These are phyloP conservation scores for Ptilorrhoa leucosticta DNA, from an alignment of 2,113 vertebrate species.

Conservation along the genomic window DNA sequence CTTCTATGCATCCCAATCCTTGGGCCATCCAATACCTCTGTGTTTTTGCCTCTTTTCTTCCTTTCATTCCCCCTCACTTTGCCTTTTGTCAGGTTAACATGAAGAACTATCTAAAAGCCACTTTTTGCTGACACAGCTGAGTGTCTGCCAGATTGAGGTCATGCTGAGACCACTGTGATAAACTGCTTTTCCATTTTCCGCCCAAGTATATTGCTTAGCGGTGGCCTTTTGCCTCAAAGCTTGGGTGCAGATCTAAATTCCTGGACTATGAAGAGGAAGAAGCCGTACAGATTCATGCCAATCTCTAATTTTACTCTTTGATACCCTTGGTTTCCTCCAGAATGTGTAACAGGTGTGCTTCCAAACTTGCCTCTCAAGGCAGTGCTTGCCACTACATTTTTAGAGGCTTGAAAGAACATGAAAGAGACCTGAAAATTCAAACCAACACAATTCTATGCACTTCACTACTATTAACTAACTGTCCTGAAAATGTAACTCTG, in stretches of 20 bases:
- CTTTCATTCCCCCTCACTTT: neutral
- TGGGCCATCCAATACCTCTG: neutral
- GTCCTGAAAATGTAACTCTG: neutral
- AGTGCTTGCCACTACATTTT: neutral
- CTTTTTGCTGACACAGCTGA: neutral
- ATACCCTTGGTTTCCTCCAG: neutral
- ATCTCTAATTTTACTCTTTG: neutral
- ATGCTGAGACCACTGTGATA: neutral
- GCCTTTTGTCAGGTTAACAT: neutral
- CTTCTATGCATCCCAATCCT: neutral
- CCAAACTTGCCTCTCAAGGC: neutral
- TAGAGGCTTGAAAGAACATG: neutral
- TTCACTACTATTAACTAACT: neutral
- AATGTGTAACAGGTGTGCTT: neutral
- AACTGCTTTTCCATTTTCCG: slow-evolving; percentile 15
- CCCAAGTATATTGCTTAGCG: neutral
- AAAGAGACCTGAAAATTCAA: neutral
- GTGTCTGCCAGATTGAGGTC: neutral
- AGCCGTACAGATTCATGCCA: neutral
- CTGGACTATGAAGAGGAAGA: neutral
- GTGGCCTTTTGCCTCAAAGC: neutral
- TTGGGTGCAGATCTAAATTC: neutral
- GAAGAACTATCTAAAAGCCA: neutral
- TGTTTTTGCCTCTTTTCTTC: neutral
- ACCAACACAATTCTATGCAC: neutral